phyloP scores from a whole-genome alignment of 2,113 vertebrate genomes.

The Sarotherodon lohbergeri region DNA sequence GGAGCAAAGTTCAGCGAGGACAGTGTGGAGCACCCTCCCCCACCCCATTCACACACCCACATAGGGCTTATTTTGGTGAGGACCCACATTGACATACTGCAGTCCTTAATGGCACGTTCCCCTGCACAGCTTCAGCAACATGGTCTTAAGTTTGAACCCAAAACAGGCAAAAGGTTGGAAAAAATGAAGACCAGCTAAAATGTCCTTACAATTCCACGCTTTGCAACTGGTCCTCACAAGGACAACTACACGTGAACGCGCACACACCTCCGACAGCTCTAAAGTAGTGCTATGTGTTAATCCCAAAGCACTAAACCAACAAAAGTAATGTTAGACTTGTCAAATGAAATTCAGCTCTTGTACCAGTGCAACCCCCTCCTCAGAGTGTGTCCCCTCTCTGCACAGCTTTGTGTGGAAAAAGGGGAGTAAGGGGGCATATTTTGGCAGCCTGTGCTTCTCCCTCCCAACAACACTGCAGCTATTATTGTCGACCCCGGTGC shows the following conservation, averaged over 20 bases:
- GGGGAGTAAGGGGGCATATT: background rate
- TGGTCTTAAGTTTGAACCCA: background rate
- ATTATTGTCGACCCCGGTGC: background rate
- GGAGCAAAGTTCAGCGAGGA: constrained; percentile 61
- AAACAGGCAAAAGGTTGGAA: background rate
- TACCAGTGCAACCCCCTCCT: background rate
- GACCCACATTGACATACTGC: background rate
- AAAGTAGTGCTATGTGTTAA: background rate
- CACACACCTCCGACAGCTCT: background rate
- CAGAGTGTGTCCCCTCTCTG: background rate
- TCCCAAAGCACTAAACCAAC: background rate
- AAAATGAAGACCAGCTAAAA: background rate
- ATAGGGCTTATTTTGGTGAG: background rate
- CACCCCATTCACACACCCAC: background rate
- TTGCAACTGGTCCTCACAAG: background rate
- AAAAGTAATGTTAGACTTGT: background rate
- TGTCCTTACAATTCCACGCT: background rate
- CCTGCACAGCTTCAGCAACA: background rate
- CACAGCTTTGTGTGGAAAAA: background rate
- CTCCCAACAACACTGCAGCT: background rate
- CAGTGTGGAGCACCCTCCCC: background rate
- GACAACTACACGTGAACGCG: background rate
- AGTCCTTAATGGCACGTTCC: background rate
- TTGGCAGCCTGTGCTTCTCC: background rate
- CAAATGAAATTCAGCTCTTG: background rate